These are phyloP conservation scores for Dermochelys coriacea DNA, from an alignment of 2,797 vertebrate genomes.

Conservation along the genomic window DNA sequence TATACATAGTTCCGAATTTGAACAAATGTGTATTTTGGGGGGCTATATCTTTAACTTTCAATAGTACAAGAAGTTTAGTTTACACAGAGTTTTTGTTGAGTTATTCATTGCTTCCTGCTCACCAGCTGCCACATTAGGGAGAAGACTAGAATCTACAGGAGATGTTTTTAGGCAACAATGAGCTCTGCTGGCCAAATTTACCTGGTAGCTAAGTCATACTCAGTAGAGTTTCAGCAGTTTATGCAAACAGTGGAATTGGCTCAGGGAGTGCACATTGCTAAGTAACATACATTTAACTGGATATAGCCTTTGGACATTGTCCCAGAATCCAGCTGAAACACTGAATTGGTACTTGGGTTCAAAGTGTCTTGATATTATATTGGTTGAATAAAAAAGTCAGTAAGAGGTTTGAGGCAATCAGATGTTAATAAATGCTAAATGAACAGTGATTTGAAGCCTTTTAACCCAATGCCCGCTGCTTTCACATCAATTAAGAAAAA, in stretches of 20 bases:
- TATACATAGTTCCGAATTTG: background rate
- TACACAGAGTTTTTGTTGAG: background rate
- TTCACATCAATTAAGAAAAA: constrained; percentile 21
- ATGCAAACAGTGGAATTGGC: fast-evolving
- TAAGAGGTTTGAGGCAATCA: constrained; percentile 44
- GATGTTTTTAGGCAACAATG: background rate
- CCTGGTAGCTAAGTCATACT: fast-evolving
- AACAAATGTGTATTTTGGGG: background rate
- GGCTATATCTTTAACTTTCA: background rate
- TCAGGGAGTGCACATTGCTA: fast-evolving
- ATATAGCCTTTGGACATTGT: background rate
- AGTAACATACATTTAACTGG: background rate
- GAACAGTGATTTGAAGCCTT: constrained; percentile 32
- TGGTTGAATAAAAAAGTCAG: constrained; percentile 23
- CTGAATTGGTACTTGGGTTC: background rate
- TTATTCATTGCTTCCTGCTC: background rate
- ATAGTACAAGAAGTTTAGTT: background rate
- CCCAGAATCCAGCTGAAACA: background rate
- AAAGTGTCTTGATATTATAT: constrained; percentile 32
- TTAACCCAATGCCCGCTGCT: constrained; percentile 43
- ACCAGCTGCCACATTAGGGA: background rate
- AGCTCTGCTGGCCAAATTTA: background rate
- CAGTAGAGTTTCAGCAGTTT: background rate
- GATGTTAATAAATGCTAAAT: constrained; percentile 57
- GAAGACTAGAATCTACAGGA: background rate